Percentiles rank a stretch among this genome's conserved stretches.
These are phyloP conservation scores for Myripristis jacobus DNA, from an alignment of 2,797 vertebrate species.

Conservation along the genomic window DNA sequence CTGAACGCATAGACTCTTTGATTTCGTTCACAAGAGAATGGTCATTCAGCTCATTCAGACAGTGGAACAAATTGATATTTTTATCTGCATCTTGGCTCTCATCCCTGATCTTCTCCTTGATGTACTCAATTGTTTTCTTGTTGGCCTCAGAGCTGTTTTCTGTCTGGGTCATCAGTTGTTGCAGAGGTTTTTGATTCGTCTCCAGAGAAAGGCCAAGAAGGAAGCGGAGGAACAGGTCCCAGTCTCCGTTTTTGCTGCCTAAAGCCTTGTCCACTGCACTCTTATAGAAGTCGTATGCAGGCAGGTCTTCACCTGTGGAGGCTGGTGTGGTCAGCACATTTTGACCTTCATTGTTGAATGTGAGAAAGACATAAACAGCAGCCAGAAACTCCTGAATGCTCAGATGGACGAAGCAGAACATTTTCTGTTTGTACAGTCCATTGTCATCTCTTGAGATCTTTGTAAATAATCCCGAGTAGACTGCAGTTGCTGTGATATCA, in stretches of 20 bases:
- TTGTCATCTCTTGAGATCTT: constrained; percentile 23
- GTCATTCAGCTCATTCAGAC: constrained; percentile 67
- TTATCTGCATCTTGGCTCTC: constrained; percentile 29
- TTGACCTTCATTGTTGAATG: constrained; percentile 5
- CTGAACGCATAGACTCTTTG: constrained; percentile 32
- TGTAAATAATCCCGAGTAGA: constrained; percentile 62
- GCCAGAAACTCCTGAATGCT: constrained; percentile 68
- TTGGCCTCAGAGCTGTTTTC: neutral
- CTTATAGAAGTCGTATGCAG: constrained; percentile 43
- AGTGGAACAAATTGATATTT: constrained; percentile 59
- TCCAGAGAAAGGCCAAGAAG: constrained; percentile 62
- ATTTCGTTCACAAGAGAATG: constrained; percentile 51
- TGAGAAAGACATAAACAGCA: constrained; percentile 38
- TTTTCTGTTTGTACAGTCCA: fast-evolving
- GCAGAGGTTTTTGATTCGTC: constrained; percentile 37
- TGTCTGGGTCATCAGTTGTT: constrained; percentile 22
- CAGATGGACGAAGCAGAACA: constrained; percentile 25
- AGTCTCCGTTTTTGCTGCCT: constrained; percentile 34
- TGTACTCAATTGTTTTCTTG: constrained; percentile 40
- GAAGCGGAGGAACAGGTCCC: constrained; percentile 69
- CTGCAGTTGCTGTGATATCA: constrained; percentile 24
- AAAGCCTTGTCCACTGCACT: constrained; percentile 55
- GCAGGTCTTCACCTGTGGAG: neutral
- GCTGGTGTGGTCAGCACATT: neutral
- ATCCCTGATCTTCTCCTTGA: constrained; percentile 40